These are phyloP conservation scores for Toxotes chatareus DNA, from an alignment of 2,113 vertebrate genomes.

Conservation along the genomic window DNA sequence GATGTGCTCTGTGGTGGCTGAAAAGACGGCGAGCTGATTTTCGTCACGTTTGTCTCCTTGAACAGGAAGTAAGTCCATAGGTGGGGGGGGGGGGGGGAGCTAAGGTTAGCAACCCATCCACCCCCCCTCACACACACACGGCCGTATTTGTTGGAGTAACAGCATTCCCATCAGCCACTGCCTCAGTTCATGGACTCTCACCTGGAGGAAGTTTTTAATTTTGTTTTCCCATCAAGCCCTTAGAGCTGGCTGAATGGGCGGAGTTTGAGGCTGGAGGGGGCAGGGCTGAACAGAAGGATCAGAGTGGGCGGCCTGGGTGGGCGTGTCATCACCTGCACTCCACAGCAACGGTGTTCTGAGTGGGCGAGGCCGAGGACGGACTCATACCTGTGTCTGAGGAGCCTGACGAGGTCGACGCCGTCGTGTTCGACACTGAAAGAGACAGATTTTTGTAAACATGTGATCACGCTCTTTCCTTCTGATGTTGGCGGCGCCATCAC, in stretches of 20 bases:
- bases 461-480: no score
- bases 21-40: conserved; percentile 32
- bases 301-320: conserved; percentile 78
- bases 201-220: background rate
- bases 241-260: conserved; percentile 3
- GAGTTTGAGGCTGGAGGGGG: conserved; percentile 68
- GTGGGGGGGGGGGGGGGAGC: conserved; percentile 32
- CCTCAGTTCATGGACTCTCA: background rate
- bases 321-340: conserved; percentile 97
- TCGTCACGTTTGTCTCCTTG: conserved; percentile 20
- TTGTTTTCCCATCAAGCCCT: background rate
- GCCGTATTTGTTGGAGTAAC: background rate
- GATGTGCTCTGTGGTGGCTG: conserved; percentile 16
- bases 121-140: background rate
- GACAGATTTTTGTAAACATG: background rate
- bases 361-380: conserved; percentile 94
- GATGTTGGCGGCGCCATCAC: background rate
- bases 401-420: conserved; percentile 95
- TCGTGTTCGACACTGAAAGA: conserved; percentile 90
- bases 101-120: background rate
- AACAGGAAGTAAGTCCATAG: conserved; percentile 52
- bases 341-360: conserved; percentile 95
- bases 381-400: conserved; percentile 98
- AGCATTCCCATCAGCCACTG: conserved; percentile 24
- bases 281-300: conserved; percentile 60